Base-by-base conservation (phyloP, 2,888 invertebrate genomes). In the Urechis unicinctus region DNA sequence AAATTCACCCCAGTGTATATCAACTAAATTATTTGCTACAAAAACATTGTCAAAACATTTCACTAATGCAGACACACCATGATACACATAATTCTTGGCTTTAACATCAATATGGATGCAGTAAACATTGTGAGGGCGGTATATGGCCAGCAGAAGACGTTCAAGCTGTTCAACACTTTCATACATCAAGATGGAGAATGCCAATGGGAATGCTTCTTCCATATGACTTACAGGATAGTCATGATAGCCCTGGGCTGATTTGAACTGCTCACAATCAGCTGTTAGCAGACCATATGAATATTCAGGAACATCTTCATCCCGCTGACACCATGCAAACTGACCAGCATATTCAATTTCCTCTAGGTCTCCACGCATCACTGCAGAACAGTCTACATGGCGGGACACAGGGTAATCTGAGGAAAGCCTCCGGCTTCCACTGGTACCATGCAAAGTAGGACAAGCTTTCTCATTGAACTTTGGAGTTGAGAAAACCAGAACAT, bases 31-130 rank as follows among this genome's bases (percentile, higher is more conserved):
- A 24, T 65, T 52, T 1, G 68, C 58, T 9, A 74, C 58, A 13
- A 66, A 51, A 1, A 74, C 67, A 55, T 74, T 73, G 21, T 64
- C 57, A 51, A 73, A 62, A 55, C 73, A 71, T 4, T 31, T 41
- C 1, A 62, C 61, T 1, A 68, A 58, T 17, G 52, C 56, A 36
- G 58, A 55, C 36, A 71, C 62, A 1, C 63, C 52, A 1, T 62
- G 50, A 47, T 61, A 66, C 1, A 67, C 53, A 3, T 50, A 53
- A 2, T 46, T 41, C 3, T 52, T 25, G 1, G 73, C 56, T 45
- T 72, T 73, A 21, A 52, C 61, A 53, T 76, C 75, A 1, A 76
- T 67, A 50, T 74, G 73, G 13, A 76, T 64, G 57, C 76, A 76
- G 61, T 74, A 76, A 24, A 67, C 54, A 56, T 76, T 73, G 50